These are phyloP conservation scores for Hermatobates lingyangjiaoensis DNA, from an alignment of 1,140 invertebrate species.

Conservation along the genomic window DNA sequence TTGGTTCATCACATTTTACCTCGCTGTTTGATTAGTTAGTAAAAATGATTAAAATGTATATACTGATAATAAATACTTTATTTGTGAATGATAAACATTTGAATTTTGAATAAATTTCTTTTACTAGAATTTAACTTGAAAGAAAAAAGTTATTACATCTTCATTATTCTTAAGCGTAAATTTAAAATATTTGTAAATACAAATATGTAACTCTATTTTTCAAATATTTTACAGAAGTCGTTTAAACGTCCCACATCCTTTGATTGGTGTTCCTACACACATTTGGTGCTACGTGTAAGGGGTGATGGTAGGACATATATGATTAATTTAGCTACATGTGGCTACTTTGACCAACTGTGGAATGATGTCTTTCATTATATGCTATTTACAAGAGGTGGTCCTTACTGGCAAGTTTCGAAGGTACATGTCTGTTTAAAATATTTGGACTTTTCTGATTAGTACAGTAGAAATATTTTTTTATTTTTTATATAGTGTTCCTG, in stretches of 20 bases:
- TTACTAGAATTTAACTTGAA: no score
- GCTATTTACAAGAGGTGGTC: slow-evolving; percentile 80
- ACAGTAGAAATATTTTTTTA: no score
- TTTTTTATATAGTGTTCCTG: background rate
- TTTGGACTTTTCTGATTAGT: slow-evolving; percentile 1
- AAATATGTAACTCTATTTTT: no score
- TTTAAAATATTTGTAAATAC: no score
- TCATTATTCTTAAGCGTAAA: no score
- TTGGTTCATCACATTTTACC: no score
- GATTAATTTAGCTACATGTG: slow-evolving; percentile 49
- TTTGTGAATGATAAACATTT: no score
- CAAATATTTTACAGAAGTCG: slow-evolving; percentile 53
- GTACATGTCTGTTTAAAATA: slow-evolving; percentile 28
- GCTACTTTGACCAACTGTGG: slow-evolving; percentile 58
- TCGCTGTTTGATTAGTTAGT: no score
- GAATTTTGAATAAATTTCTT: no score
- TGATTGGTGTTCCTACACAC: slow-evolving; percentile 63
- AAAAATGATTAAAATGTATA: no score
- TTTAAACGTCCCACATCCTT: slow-evolving; percentile 48
- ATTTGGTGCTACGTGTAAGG: slow-evolving; percentile 61
- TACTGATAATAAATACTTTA: no score
- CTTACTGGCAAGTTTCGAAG: slow-evolving; percentile 84
- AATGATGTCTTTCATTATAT: slow-evolving; percentile 67
- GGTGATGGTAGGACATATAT: slow-evolving; percentile 81
- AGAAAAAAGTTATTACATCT: no score